phyloP scores from a whole-genome alignment of 2,797 vertebrate species.

The Falco biarmicus region DNA sequence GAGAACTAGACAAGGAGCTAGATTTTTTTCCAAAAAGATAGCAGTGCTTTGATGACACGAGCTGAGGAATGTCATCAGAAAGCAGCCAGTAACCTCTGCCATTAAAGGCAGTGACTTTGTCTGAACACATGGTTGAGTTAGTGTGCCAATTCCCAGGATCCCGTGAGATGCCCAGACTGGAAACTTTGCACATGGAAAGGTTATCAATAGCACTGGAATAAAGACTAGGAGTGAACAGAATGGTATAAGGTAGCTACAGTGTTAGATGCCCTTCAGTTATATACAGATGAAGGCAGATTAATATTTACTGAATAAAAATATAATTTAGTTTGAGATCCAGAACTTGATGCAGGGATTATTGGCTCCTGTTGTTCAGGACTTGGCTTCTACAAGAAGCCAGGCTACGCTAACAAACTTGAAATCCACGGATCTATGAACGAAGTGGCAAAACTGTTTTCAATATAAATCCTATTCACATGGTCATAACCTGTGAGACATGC shows the following conservation, averaged over 20 bases:
- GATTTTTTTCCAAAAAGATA: background rate
- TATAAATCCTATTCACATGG: background rate
- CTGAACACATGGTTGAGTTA: background rate
- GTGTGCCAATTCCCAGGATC: background rate
- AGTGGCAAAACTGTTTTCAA: slow-evolving; percentile 20
- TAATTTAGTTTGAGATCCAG: background rate
- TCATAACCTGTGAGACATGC: slow-evolving; percentile 33
- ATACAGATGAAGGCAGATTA: background rate
- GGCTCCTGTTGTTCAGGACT: background rate
- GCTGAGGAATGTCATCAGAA: background rate
- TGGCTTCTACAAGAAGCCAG: background rate
- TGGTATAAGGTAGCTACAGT: background rate
- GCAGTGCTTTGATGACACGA: background rate
- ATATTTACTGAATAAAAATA: background rate
- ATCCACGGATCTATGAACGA: background rate
- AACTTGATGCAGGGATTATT: background rate
- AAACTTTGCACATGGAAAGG: background rate
- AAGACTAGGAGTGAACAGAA: background rate
- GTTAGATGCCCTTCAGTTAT: background rate
- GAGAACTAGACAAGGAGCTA: background rate
- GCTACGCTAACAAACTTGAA: background rate
- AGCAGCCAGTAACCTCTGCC: background rate
- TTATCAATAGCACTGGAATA: background rate
- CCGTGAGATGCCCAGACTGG: background rate
- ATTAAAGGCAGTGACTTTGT: background rate